phyloP scores from a whole-genome alignment of 1,140 invertebrate species.

The Trypoxylus dichotomus region DNA sequence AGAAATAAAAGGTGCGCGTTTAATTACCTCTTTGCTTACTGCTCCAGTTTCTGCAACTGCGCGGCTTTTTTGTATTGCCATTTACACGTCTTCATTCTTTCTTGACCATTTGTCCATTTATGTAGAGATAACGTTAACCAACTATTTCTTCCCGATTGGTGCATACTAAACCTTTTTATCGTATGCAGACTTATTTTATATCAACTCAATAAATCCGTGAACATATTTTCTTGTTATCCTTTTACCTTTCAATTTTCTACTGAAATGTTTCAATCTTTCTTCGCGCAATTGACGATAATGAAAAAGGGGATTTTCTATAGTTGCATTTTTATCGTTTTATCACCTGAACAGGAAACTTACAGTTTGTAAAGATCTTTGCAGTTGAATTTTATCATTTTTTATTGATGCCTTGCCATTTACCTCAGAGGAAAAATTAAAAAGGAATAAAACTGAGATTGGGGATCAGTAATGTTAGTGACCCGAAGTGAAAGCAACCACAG shows the following conservation, averaged over 20 bases:
- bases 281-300: no score
- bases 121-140: conserved; percentile 3
- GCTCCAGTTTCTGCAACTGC: conserved; percentile 14
- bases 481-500: no score
- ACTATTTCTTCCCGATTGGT: background rate
- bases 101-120: background rate
- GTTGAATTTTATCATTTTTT: no score
- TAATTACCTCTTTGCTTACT: conserved; percentile 21
- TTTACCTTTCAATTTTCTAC: background rate
- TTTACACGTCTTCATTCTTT: conserved; percentile 21
- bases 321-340: no score
- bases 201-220: conserved; percentile 6
- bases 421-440: no score
- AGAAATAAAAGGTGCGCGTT: conserved; percentile 15
- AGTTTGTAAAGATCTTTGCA: no score
- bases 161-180: background rate
- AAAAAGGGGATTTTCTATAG: no score
- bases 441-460: no score
- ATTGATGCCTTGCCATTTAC: no score
- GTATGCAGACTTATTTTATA: background rate
- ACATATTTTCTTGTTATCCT: background rate
- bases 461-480: no score
- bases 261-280: no score
- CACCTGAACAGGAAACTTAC: no score
- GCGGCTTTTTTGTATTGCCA: conserved; percentile 3